Percentiles rank a stretch among this genome's conserved stretches.
These are phyloP conservation scores for Phymastichus coffea DNA, from an alignment of 1,140 invertebrate species.

Conservation along the genomic window DNA sequence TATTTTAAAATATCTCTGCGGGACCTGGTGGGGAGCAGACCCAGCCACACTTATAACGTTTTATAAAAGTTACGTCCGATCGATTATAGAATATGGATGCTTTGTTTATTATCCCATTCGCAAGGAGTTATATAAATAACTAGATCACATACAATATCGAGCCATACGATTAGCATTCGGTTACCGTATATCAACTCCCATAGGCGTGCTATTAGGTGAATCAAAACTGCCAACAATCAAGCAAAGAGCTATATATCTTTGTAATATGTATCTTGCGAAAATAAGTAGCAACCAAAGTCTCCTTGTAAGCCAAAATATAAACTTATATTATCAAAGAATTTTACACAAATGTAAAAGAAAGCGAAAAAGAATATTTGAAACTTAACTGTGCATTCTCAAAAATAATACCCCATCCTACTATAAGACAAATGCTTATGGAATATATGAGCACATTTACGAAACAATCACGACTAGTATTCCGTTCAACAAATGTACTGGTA, in stretches of 20 bases:
- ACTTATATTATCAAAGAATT: no score
- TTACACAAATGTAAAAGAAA: no score
- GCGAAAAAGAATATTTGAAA: no score
- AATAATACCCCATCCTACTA: no score
- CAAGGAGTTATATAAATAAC: neutral
- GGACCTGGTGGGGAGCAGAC: slow-evolving; percentile 22
- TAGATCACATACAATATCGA: slow-evolving; percentile 12
- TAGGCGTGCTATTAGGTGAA: slow-evolving; percentile 19
- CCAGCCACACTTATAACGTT: neutral
- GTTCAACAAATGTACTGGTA: no score
- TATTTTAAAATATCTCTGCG: slow-evolving; percentile 12
- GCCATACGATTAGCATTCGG: slow-evolving; percentile 10
- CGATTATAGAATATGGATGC: slow-evolving; percentile 13
- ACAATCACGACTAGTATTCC: no score
- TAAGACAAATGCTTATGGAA: no score
- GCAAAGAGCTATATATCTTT: neutral
- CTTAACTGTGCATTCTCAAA: no score
- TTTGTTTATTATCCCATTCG: slow-evolving; percentile 12
- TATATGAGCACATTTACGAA: no score
- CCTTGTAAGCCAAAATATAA: no score
- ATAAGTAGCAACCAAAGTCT: no score
- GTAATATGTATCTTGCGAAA: neutral
- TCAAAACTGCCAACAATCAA: neutral
- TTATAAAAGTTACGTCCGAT: slow-evolving; percentile 12
- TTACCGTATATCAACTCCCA: slow-evolving; percentile 7